phyloP scores from a whole-genome alignment of 2,888 invertebrate genomes.

The Mimachlamys varia region DNA sequence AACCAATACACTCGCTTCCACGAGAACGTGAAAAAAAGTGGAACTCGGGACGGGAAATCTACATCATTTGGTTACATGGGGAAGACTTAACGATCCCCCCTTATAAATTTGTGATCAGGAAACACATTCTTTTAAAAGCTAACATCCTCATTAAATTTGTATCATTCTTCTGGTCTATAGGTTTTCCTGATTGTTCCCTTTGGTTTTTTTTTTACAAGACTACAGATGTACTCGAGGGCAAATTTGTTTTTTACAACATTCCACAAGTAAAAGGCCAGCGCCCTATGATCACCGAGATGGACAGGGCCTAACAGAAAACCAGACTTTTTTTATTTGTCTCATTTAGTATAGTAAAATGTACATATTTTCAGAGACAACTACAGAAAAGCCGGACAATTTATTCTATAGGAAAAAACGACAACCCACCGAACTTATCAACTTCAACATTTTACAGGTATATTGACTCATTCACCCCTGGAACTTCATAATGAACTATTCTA shows the following conservation, averaged over 20 bases:
- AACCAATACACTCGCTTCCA: not conserved
- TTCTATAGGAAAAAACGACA: too few species aligned
- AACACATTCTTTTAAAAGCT: conserved; percentile 33
- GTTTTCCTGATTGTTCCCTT: not conserved
- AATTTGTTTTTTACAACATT: conserved; percentile 1
- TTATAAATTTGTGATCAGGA: conserved; percentile 36
- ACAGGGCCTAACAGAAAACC: not conserved
- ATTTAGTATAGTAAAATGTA: not conserved
- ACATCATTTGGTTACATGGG: not conserved
- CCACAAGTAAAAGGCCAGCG: conserved; percentile 2
- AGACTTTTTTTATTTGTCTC: not conserved
- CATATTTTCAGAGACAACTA: too few species aligned
- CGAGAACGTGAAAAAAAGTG: not conserved
- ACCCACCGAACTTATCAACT: too few species aligned
- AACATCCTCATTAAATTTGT: conserved; percentile 34
- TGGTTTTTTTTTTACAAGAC: not conserved
- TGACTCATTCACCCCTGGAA: too few species aligned
- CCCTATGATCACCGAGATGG: not conserved
- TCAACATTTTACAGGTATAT: too few species aligned
- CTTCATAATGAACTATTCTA: too few species aligned
- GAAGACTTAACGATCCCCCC: conserved; percentile 19
- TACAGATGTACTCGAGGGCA: not conserved
- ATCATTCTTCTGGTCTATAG: not conserved
- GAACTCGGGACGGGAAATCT: conserved; percentile 5
- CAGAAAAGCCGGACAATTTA: too few species aligned